Conservation (phyloP, 2,888 invertebrate species). For the Caenorhabditis sp. region DNA sequence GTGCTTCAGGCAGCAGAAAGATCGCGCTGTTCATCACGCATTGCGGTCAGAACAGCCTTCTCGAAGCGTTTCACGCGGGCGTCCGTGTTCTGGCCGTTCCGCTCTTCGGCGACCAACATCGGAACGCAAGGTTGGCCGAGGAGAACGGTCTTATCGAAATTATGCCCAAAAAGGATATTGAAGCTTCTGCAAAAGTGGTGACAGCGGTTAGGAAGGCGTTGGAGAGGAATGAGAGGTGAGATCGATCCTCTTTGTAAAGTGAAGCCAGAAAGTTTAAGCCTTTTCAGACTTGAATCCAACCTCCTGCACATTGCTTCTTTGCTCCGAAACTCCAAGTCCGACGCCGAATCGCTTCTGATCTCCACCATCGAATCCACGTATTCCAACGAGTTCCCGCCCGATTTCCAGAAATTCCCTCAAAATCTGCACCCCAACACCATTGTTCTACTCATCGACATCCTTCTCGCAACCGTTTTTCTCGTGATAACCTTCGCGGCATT, state of each 20-base stretch:
- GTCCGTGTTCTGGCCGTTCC: conserved; percentile 42
- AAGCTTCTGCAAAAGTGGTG: conserved; percentile 27
- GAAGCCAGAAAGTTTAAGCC: not conserved
- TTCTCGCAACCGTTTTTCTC: not conserved
- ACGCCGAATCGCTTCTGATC: conserved; percentile 26
- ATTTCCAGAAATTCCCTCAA: conserved; percentile 38
- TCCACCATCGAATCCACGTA: conserved; percentile 39
- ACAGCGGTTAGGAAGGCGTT: conserved; percentile 25
- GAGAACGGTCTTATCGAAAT: conserved; percentile 47
- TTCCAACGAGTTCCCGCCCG: conserved; percentile 25
- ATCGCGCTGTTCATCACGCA: conserved; percentile 57
- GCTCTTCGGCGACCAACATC: conserved; percentile 58
- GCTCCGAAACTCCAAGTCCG: conserved; percentile 19
- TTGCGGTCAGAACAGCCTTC: conserved; percentile 58
- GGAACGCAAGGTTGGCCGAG: conserved; percentile 51
- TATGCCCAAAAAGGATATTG: conserved; percentile 37
- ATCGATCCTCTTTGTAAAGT: too few relatives aligned
- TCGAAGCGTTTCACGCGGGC: conserved; percentile 53
- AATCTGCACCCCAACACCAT: conserved; percentile 40
- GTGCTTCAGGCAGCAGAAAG: conserved; percentile 46
- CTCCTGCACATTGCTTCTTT: conserved; percentile 28
- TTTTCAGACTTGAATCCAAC: conserved; percentile 19
- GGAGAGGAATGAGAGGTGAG: conserved; percentile 19
- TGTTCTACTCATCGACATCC: conserved; percentile 4
- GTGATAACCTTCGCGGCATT: not conserved